A percentile compares a stretch with the other conserved stretches of the same genome.
Evolutionary conservation across 2,113 vertebrate species (phyloP).

Genomic region (Scartelaos histophorus): DNA sequence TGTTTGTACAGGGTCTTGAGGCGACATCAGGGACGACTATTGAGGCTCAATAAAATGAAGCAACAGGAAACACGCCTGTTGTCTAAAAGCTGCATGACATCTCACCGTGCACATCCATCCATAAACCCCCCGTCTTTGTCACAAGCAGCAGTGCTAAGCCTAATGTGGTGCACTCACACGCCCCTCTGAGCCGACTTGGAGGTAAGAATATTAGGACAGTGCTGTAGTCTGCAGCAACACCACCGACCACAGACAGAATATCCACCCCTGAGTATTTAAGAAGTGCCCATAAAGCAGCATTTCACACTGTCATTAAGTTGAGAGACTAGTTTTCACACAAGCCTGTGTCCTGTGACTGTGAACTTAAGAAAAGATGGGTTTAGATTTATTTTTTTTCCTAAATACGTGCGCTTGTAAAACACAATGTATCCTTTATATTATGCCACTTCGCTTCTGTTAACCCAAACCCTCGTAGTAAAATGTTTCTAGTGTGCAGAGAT

Average conservation of each 20-base stretch:
- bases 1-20: too few species aligned
- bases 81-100: slow-evolving; percentile 48
- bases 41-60: slow-evolving; percentile 15
- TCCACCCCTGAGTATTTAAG: slow-evolving; percentile 10
- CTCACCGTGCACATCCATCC: slow-evolving; percentile 46
- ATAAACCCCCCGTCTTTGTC: slow-evolving; percentile 49
- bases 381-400: too few species aligned
- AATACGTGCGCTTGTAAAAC: background rate
- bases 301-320: slow-evolving; percentile 13
- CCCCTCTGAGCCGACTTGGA: slow-evolving; percentile 45
- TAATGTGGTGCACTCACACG: slow-evolving; percentile 54
- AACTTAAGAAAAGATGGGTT: background rate
- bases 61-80: slow-evolving; percentile 41
- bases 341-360: background rate
- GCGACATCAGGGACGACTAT: too few species aligned
- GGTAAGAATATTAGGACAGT: slow-evolving; percentile 34
- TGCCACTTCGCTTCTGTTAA: background rate
- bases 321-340: slow-evolving; percentile 1
- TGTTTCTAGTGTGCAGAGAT: background rate
- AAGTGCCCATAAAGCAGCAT: slow-evolving; percentile 35
- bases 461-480: background rate
- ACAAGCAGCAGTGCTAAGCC: slow-evolving; percentile 41
- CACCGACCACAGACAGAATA: slow-evolving; percentile 39
- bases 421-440: background rate
- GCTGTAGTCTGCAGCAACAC: slow-evolving; percentile 30